These are phyloP conservation scores for Pimpla rufipes DNA, from an alignment of 2,888 invertebrate genomes.

Conservation along the genomic window DNA sequence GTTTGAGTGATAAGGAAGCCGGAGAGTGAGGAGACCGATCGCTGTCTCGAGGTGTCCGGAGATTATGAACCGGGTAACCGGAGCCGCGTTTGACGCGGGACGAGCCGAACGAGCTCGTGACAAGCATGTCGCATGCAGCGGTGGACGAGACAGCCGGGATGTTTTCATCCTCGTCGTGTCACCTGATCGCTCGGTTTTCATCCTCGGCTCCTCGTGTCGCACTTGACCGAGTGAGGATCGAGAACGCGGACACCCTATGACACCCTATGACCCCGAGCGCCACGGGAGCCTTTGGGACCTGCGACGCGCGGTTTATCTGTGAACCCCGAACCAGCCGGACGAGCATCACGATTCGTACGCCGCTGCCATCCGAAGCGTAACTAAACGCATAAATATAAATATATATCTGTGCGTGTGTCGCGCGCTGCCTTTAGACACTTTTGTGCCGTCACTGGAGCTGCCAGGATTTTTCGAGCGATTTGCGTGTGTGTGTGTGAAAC, in stretches of 20 bases:
- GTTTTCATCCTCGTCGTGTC: too few species aligned
- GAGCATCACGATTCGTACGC: constrained; percentile 23
- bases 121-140: too few species aligned
- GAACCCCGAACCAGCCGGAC: constrained; percentile 54
- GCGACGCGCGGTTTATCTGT: constrained; percentile 57
- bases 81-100: constrained; percentile 15
- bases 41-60: constrained; percentile 20
- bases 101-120: too few species aligned
- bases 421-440: constrained; percentile 3
- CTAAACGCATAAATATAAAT: constrained; percentile 83
- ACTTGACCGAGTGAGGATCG: too few species aligned
- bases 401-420: constrained; percentile 68
- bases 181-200: too few species aligned
- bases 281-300: neutral
- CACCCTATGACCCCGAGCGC: too few species aligned
- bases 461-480: too few species aligned
- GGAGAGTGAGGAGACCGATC: constrained; percentile 7
- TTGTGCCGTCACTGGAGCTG: constrained; percentile 25
- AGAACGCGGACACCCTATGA: too few species aligned
- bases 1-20: neutral
- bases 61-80: constrained; percentile 48
- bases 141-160: too few species aligned
- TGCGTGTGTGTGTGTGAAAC: neutral
- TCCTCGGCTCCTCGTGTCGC: too few species aligned
- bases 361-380: constrained; percentile 75